Evolutionary conservation across 2,888 invertebrate species (phyloP), one percentile per base, ranked within the genome.

Genomic region (Clunio marinus): DNA sequence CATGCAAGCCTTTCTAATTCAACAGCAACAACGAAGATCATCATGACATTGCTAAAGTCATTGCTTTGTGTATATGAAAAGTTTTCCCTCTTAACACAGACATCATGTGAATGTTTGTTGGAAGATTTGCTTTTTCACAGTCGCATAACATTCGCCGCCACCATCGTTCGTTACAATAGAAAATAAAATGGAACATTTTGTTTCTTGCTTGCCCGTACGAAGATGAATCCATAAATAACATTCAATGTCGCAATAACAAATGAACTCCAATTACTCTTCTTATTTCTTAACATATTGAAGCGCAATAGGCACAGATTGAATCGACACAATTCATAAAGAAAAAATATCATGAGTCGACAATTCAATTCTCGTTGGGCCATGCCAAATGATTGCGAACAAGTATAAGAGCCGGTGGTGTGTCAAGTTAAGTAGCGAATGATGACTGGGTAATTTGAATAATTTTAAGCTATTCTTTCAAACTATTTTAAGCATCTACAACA

Each of bases 71-170:
- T 41, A 17, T 5, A 45, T 45, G n/a, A 45, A 45, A 51, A 51
- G 20, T n/a, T 22, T 32, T 15, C 41, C 2, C 51, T 51, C 51
- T 17, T 13, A 17, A 22, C 51, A 22, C 13, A 20, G 51, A 51
- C 51, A 22, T 41, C n/a, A 41, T n/a, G 15, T 51, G 51, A 51
- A 51, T 51, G 51, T n/a, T n/a, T n/a, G n/a, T n/a, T n/a, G n/a
- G n/a, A 51, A 20, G 51, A 51, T 51, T 51, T 22, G 51, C 22
- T 51, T 51, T 45, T 51, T 17, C 13, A 7, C 2, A 22, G 20
- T 51, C 22, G 22, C 32, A 32, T 10, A 32, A 32, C 41, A 41
- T 41, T 41, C n/a, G n/a, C 41, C 41, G 41, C 41, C 41, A 41
- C 41, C n/a, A 15, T 51, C 20, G 4, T 7, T n/a, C n/a, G n/a